Conservation (phyloP, 35 echinoderm and acorn worm genomes). For the Acanthaster planci region DNA sequence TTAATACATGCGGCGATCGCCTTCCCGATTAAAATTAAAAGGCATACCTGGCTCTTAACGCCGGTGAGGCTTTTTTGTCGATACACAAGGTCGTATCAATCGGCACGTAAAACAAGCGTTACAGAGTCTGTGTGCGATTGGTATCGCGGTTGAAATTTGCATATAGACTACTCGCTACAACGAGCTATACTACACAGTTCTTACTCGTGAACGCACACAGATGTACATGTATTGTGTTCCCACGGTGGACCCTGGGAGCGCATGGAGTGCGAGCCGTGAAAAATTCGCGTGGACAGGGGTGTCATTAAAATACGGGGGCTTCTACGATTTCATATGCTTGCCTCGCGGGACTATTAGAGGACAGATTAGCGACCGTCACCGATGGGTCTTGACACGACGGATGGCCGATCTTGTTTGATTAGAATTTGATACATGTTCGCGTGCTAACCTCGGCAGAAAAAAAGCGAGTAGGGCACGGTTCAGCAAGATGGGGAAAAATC, state of each 20-base stretch:
- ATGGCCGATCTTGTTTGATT: conserved; percentile 4
- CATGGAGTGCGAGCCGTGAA: not conserved
- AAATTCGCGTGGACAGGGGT: not conserved
- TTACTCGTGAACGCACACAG: too few relatives aligned
- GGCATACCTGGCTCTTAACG: not conserved
- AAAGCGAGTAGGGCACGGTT: too few relatives aligned
- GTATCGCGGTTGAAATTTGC: not conserved
- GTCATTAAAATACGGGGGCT: not conserved
- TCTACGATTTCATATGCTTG: not conserved
- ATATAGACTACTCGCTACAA: not conserved
- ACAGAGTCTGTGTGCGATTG: not conserved
- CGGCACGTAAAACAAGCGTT: conserved; percentile 7
- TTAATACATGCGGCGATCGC: not conserved
- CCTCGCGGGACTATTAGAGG: conserved; percentile 9
- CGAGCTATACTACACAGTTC: too few relatives aligned
- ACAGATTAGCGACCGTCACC: not conserved
- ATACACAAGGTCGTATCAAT: not conserved
- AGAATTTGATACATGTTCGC: conserved; percentile 14
- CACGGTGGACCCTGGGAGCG: too few relatives aligned
- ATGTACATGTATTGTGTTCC: too few relatives aligned
- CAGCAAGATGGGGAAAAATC: too few relatives aligned
- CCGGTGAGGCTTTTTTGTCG: not conserved
- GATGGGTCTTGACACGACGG: not conserved
- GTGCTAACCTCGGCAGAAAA: too few relatives aligned
- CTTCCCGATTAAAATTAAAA: conserved; percentile 14